Evolutionary conservation across 2,797 vertebrate genomes (phyloP).

Genomic region (Clarias laeviceps): DNA sequence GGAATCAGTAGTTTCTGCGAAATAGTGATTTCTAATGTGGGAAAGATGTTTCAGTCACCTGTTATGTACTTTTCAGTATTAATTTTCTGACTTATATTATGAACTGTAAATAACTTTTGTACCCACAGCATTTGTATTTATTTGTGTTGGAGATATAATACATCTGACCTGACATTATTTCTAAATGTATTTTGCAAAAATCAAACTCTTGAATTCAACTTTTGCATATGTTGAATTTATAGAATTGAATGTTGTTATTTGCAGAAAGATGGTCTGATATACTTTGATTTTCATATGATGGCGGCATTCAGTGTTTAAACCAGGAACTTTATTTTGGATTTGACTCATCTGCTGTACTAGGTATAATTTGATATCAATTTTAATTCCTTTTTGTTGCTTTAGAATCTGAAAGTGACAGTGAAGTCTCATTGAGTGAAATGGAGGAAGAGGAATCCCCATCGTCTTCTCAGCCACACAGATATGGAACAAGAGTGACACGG

Average conservation of each 20-base stretch:
- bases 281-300: too few relatives aligned
- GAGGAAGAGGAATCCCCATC: conserved; percentile 65
- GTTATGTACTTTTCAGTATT: conserved; percentile 80
- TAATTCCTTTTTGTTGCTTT: too few relatives aligned
- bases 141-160: conserved; percentile 32
- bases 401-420: conserved; percentile 70
- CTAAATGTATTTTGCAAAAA: conserved; percentile 45
- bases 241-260: too few relatives aligned
- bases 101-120: conserved; percentile 57
- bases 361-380: too few relatives aligned
- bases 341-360: too few relatives aligned
- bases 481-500: conserved; percentile 64
- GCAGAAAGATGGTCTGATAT: too few relatives aligned
- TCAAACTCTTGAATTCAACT: conserved; percentile 44
- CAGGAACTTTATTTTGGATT: too few relatives aligned
- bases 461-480: conserved; percentile 62
- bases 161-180: conserved; percentile 44
- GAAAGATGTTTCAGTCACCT: conserved; percentile 77
- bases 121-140: conserved; percentile 38
- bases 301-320: too few relatives aligned
- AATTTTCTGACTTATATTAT: conserved; percentile 71
- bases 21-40: conserved; percentile 85
- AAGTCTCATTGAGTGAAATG: conserved; percentile 62
- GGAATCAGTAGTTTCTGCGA: conserved; percentile 74
- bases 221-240: conserved; percentile 30